phyloP scores from a whole-genome alignment of 1,140 invertebrate species.

The Dendrolimus punctatus region DNA sequence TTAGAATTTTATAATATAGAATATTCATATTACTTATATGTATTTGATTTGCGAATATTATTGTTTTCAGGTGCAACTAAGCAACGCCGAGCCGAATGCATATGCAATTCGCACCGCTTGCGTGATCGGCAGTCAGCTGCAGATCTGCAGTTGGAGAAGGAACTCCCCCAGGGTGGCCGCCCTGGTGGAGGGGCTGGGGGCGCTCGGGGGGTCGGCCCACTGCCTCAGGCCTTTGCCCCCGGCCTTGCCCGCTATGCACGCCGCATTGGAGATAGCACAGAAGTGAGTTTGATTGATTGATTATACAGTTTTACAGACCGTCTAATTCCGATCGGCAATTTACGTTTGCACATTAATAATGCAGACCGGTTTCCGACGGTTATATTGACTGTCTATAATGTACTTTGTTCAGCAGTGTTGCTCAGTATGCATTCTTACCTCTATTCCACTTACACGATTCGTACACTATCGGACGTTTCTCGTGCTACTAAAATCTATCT shows the following conservation, averaged over 20 bases:
- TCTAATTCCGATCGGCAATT: no score
- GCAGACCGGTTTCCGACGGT: no score
- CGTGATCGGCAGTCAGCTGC: slow-evolving; percentile 27
- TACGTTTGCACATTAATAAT: no score
- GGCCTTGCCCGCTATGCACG: slow-evolving; percentile 60
- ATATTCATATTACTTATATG: no score
- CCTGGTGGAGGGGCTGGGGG: slow-evolving; percentile 64
- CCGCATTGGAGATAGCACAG: slow-evolving; percentile 12
- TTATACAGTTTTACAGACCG: background rate
- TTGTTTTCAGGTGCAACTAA: slow-evolving; percentile 33
- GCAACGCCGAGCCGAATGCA: slow-evolving; percentile 27
- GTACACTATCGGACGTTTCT: no score
- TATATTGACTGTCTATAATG: no score
- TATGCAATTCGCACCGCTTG: slow-evolving; percentile 37
- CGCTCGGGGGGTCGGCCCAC: slow-evolving; percentile 80
- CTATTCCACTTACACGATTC: no score
- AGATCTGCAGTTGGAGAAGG: slow-evolving; percentile 1
- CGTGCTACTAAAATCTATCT: no score
- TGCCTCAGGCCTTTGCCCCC: slow-evolving; percentile 71
- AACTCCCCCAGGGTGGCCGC: slow-evolving; percentile 11
- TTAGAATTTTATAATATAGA: no score
- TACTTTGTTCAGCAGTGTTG: no score
- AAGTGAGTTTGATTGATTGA: slow-evolving; percentile 5
- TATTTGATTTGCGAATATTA: no score
- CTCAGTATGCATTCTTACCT: no score